Percentiles rank a stretch among this genome's conserved stretches.
phyloP scores from a whole-genome alignment of 2,888 invertebrate species.

The Drosophila paranaensis region DNA sequence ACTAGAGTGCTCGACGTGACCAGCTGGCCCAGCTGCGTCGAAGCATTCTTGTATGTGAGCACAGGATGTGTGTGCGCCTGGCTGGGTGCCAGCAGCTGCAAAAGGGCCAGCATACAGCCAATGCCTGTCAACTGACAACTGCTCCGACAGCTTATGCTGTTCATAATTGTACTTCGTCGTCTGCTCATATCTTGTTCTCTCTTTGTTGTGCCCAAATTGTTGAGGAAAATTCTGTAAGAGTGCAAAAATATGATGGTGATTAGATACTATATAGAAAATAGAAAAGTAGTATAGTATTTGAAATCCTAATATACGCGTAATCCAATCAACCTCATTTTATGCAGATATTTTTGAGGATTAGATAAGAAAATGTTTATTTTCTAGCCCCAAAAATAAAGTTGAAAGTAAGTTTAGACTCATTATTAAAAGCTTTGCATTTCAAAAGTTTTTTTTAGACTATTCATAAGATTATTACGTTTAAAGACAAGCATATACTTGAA shows the following conservation, averaged over 20 bases:
- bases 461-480: too few species aligned
- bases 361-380: too few species aligned
- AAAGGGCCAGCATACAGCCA: slow-evolving; percentile 38
- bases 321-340: too few species aligned
- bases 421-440: too few species aligned
- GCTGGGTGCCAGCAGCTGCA: slow-evolving; percentile 49
- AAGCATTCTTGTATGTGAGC: slow-evolving; percentile 81
- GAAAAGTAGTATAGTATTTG: too few species aligned
- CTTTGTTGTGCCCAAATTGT: slow-evolving; percentile 39
- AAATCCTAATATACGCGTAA: too few species aligned
- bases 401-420: too few species aligned
- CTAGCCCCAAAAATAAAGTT: too few species aligned
- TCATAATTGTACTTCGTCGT: slow-evolving; percentile 44
- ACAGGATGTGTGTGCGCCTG: slow-evolving; percentile 78
- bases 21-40: slow-evolving; percentile 87
- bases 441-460: too few species aligned
- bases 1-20: slow-evolving; percentile 92
- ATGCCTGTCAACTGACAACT: slow-evolving; percentile 1
- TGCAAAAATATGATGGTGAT: background rate
- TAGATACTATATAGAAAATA: background rate
- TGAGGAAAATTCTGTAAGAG: slow-evolving; percentile 41
- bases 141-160: slow-evolving; percentile 18
- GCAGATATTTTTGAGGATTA: too few species aligned
- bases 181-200: slow-evolving; percentile 7
- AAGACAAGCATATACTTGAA: too few species aligned